Percentiles rank a stretch among this genome's conserved stretches.
These are phyloP conservation scores for Axinella damicornis DNA, from an alignment of 37 sponge, comb jelly and placozoan species.

Conservation along the genomic window DNA sequence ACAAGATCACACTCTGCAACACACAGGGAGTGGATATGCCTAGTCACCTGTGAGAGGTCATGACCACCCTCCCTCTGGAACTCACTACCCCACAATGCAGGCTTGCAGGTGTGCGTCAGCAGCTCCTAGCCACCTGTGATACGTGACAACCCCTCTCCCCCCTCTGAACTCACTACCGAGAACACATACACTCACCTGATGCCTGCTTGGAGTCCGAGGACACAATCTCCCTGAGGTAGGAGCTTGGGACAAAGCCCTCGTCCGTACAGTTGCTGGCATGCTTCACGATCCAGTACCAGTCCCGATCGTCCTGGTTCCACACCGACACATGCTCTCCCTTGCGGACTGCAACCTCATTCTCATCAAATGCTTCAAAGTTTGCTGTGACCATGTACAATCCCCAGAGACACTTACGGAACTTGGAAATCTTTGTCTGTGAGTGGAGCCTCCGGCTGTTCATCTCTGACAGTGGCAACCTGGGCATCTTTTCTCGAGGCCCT, in stretches of 20 bases:
- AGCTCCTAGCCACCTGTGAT: too few species aligned
- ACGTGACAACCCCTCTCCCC: too few species aligned
- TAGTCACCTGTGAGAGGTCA: too few species aligned
- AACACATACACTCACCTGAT: too few species aligned
- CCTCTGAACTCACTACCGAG: too few species aligned
- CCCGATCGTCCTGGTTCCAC: slow-evolving; percentile 78
- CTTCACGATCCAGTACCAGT: slow-evolving; percentile 86
- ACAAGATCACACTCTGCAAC: too few species aligned
- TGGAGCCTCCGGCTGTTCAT: background rate
- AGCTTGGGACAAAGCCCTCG: slow-evolving; percentile 86
- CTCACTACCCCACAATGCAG: too few species aligned
- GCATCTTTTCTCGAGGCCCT: background rate
- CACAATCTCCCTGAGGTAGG: slow-evolving; percentile 49
- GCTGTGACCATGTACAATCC: slow-evolving; percentile 67
- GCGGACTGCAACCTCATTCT: slow-evolving; percentile 73
- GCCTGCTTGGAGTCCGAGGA: background rate
- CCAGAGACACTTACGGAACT: slow-evolving; percentile 79
- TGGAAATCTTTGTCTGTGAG: slow-evolving; percentile 19
- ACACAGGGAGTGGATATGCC: too few species aligned
- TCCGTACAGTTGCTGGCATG: slow-evolving; percentile 45
- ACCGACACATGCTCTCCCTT: slow-evolving; percentile 78
- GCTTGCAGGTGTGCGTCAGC: too few species aligned
- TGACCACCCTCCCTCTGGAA: too few species aligned
- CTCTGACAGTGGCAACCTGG: background rate
- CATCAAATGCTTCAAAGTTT: slow-evolving; percentile 56